Percentiles rank a stretch among this genome's conserved stretches.
Evolutionary conservation across 2,888 invertebrate species (phyloP).

Genomic region (Andrena trimmerana): DNA sequence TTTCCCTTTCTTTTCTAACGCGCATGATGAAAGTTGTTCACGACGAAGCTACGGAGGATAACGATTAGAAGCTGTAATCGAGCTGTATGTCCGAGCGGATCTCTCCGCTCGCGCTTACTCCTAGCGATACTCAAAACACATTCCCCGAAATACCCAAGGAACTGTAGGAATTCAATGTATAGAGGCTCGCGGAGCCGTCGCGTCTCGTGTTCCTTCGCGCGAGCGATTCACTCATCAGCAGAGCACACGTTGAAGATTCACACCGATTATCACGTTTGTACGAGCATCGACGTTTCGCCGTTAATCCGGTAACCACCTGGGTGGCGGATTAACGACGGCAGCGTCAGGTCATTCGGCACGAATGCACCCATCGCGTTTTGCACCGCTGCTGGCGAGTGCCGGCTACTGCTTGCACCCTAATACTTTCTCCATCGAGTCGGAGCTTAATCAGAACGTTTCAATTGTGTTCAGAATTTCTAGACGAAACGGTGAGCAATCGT

Average conservation of each 20-base stretch:
- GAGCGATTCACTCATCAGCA: neutral
- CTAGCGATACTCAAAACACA: constrained; percentile 19
- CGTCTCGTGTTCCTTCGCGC: constrained; percentile 25
- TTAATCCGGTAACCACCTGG: neutral
- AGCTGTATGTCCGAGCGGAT: constrained; percentile 14
- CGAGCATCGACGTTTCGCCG: neutral
- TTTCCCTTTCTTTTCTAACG: constrained; percentile 48
- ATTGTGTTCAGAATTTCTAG: constrained; percentile 12
- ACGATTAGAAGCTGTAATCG: neutral
- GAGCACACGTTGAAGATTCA: neutral
- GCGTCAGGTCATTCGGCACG: neutral
- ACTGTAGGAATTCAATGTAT: constrained; percentile 39
- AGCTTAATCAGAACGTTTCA: constrained; percentile 13
- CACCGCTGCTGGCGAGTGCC: neutral
- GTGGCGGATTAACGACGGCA: neutral
- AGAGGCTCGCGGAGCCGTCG: constrained; percentile 28
- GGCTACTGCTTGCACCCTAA: constrained; percentile 8
- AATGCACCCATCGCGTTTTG: constrained; percentile 11
- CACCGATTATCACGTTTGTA: neutral
- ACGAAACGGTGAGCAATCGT: neutral
- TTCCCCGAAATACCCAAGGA: constrained; percentile 26
- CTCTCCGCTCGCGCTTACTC: constrained; percentile 31
- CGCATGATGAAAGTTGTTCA: constrained; percentile 40
- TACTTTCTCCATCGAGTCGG: neutral
- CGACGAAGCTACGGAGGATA: constrained; percentile 7